Percentiles rank a stretch among this genome's conserved stretches.
Evolutionary conservation across 2,797 vertebrate genomes (phyloP).

Genomic region (Sciurus carolinensis): DNA sequence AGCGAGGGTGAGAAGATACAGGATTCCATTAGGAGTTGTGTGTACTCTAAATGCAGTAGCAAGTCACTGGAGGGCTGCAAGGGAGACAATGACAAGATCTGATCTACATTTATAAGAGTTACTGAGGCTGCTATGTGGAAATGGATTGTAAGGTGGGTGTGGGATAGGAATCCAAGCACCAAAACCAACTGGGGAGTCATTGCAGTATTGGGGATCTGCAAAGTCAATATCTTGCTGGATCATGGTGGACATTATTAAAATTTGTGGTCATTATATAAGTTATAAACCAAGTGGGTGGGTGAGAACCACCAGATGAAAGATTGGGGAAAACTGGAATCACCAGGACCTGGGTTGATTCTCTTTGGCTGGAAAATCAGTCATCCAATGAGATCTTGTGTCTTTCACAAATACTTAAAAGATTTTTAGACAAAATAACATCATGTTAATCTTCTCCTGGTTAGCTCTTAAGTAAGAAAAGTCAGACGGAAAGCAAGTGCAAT

Average conservation of each 20-base stretch:
- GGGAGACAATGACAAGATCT: neutral
- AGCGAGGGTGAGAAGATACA: neutral
- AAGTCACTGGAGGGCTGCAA: neutral
- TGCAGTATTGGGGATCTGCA: neutral
- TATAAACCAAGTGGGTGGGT: neutral
- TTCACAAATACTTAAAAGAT: slow-evolving; percentile 45
- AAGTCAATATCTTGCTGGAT: neutral
- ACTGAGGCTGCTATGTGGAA: neutral
- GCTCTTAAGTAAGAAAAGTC: slow-evolving; percentile 31
- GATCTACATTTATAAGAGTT: slow-evolving; percentile 25
- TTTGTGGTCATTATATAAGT: neutral
- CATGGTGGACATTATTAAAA: neutral
- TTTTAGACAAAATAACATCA: slow-evolving; percentile 6
- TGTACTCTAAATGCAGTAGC: neutral
- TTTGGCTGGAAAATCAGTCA: neutral
- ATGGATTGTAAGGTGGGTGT: neutral
- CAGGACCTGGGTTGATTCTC: neutral
- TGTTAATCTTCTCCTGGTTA: neutral
- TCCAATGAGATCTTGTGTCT: neutral
- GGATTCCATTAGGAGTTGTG: neutral
- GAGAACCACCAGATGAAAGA: neutral
- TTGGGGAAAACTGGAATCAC: neutral
- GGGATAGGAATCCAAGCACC: neutral
- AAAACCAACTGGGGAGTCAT: slow-evolving; percentile 4
- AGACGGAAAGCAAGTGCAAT: slow-evolving; percentile 12